Percentiles rank a stretch among this genome's conserved stretches.
phyloP scores from a whole-genome alignment of 2,888 invertebrate genomes.

The Archips xylosteana region DNA sequence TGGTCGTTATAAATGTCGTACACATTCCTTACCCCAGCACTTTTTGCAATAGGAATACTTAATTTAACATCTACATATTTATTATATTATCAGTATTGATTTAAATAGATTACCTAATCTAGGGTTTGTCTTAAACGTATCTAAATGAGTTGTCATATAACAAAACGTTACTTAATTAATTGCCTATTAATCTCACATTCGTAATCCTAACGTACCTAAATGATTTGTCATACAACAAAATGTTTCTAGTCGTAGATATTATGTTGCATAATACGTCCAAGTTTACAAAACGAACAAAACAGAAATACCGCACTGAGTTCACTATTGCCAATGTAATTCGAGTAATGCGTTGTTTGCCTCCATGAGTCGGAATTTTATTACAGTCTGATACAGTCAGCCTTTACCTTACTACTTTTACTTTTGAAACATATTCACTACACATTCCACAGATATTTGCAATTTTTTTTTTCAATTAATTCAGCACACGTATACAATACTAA shows the following conservation, averaged over 20 bases:
- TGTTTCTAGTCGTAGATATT: background rate
- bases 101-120: too few species aligned
- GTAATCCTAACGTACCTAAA: background rate
- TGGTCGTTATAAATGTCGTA: constrained; percentile 9
- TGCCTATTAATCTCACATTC: too few species aligned
- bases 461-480: background rate
- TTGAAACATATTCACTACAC: background rate
- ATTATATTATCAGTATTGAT: too few species aligned
- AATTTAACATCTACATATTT: background rate
- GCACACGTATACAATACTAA: background rate
- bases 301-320: background rate
- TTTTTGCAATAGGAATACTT: background rate
- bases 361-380: constrained; percentile 16
- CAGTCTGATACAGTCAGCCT: background rate
- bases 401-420: background rate
- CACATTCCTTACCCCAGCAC: constrained; percentile 6
- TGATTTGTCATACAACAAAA: constrained; percentile 4
- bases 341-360: constrained; percentile 11
- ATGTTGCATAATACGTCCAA: background rate
- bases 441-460: background rate
- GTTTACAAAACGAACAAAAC: background rate
- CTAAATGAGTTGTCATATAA: too few species aligned
- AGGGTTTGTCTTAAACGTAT: too few species aligned
- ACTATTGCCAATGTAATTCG: constrained; percentile 1
- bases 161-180: too few species aligned